These are phyloP conservation scores for Apis mellifera DNA, from an alignment of 1,140 invertebrate species.

Conservation along the genomic window Amel_HAv3.1 CM009943.2:5670501-5671000, in stretches of 20 bases:
- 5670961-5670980: neutral
- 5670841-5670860: neutral
- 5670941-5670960: neutral
- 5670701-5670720: neutral
- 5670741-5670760: too few relatives aligned
- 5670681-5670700: slow-evolving; percentile 29
- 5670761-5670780: neutral
- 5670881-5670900: neutral
- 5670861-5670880: too few relatives aligned
- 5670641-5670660: neutral
- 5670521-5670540: neutral
- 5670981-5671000: neutral
- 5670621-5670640: slow-evolving; percentile 48
- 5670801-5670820: neutral
- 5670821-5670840: neutral
- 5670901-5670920: neutral
- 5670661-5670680: neutral
- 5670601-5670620: slow-evolving; percentile 51
- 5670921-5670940: too few relatives aligned
- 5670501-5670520: slow-evolving; percentile 3
- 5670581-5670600: neutral
- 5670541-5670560: slow-evolving; percentile 27
- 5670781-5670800: neutral
- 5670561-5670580: neutral
- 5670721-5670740: neutral